Base-by-base conservation (phyloP, 2,797 vertebrate genomes). In the Philypnodon macrostomus region DNA sequence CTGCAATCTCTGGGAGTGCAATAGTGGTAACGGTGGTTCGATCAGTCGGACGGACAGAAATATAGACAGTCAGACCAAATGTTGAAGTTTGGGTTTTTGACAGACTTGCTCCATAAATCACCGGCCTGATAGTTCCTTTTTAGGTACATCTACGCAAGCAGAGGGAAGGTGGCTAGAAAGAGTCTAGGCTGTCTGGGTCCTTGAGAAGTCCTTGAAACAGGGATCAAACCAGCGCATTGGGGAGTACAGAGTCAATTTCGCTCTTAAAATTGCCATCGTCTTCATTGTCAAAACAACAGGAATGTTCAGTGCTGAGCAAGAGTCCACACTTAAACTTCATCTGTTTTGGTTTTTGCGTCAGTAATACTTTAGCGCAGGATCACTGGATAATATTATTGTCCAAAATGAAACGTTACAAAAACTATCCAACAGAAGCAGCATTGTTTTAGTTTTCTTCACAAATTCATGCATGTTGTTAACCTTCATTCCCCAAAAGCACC, bases 1-100 rank as follows among this genome's bases (percentile, higher is more conserved):
- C 88, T 87, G 88, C 88, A 90, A 88, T 81, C 85, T 88, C 84
- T 84, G 67, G 79, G 87, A 90, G 89, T 90, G 89, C 88, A 88
- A 89, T 84, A 38, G 53, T 73, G 75, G 83, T 85, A 3, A 33
- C 59, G 50, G 80, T 71, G 73, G 75, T 75, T 83, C 65, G 44
- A 53, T 77, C 51, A n/a, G 46, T 66, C 73, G 52, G 66, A 79
- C 70, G 47, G 61, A 74, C 67, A 57, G 57, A 64, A 47, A 58
- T 53, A 60, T 13, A 53, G 54, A 51, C 61, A 78, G 60, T 57
- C 63, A n/a, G n/a, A 71, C 64, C 59, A 24, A 63, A 62, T 13
- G 70, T 40, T 37, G 37, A 44, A 11, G n/a, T n/a, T n/a, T n/a
- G n/a, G n/a, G n/a, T n/a, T 34, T 33, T 8, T 42, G 53, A 63